A percentile compares a stretch with the other conserved stretches of the same genome.
These are phyloP conservation scores for Camptogramma bilineatum DNA, from an alignment of 2,888 invertebrate genomes.

Conservation along the genomic window DNA sequence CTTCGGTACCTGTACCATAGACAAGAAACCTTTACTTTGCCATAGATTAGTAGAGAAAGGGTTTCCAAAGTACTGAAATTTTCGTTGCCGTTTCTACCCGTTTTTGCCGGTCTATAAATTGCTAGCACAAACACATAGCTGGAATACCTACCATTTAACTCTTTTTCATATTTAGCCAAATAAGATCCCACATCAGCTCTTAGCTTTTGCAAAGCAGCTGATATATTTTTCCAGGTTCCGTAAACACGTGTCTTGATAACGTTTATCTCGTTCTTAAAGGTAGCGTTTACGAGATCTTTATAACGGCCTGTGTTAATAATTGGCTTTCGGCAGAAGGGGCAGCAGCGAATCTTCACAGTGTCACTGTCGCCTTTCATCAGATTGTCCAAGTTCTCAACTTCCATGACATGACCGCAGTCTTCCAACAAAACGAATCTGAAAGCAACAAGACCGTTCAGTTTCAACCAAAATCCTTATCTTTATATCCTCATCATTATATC, in stretches of 20 bases:
- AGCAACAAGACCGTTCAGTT: constrained; percentile 26
- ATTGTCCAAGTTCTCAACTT: constrained; percentile 73
- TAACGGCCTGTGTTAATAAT: constrained; percentile 86
- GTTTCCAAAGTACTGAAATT: too few species aligned
- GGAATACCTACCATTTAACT: constrained; percentile 39
- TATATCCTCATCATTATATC: too few species aligned
- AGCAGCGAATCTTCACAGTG: constrained; percentile 66
- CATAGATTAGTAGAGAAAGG: too few species aligned
- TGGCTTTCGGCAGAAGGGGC: constrained; percentile 86
- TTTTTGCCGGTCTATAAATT: too few species aligned
- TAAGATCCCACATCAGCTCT: constrained; percentile 35
- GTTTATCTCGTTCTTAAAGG: constrained; percentile 69
- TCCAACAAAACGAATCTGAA: constrained; percentile 81
- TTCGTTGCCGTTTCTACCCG: too few species aligned
- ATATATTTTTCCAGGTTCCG: constrained; percentile 61
- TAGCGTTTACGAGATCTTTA: constrained; percentile 78
- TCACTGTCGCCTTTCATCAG: constrained; percentile 67
- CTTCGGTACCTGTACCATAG: too few species aligned
- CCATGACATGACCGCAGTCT: constrained; percentile 82
- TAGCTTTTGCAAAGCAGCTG: constrained; percentile 46
- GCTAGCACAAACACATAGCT: not conserved
- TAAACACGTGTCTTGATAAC: constrained; percentile 71
- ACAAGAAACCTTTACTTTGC: too few species aligned
- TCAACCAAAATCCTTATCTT: not conserved
- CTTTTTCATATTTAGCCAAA: constrained; percentile 22